phyloP scores from a whole-genome alignment of 92 coral and sea anemone species.

The Phenganax marumi region DNA sequence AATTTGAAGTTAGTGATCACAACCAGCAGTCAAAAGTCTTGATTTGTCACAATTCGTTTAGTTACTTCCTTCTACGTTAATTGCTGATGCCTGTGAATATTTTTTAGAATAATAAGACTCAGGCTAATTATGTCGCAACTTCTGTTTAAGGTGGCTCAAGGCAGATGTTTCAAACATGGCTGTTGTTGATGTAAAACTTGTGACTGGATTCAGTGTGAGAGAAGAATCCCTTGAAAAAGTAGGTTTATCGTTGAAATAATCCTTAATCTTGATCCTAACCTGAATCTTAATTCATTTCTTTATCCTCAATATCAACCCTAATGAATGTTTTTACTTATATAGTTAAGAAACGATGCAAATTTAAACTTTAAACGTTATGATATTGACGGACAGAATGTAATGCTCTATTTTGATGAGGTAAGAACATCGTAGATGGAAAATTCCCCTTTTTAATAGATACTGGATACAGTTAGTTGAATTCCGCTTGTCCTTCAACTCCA shows the following conservation, averaged over 20 bases:
- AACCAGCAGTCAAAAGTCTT: too few species aligned
- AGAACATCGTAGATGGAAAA: neutral
- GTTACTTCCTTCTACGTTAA: neutral
- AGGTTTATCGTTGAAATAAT: neutral
- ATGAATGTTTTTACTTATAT: constrained; percentile 11
- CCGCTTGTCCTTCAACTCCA: too few species aligned
- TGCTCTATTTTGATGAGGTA: constrained; percentile 85
- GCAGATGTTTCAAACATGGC: constrained; percentile 92
- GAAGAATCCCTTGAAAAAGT: constrained; percentile 79
- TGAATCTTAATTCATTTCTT: neutral
- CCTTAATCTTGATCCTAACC: neutral
- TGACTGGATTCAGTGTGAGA: constrained; percentile 79
- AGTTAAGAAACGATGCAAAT: constrained; percentile 62
- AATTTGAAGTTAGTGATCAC: too few species aligned
- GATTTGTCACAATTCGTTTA: neutral
- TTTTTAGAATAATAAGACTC: neutral
- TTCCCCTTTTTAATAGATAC: neutral
- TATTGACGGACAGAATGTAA: constrained; percentile 73
- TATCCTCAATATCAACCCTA: neutral
- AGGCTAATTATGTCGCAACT: neutral
- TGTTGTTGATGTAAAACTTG: constrained; percentile 81
- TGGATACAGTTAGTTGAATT: neutral
- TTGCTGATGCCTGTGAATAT: neutral
- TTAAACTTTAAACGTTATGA: constrained; percentile 71
- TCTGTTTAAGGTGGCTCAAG: constrained; percentile 66